Percentiles rank a stretch among this genome's conserved stretches.
Conservation (phyloP, 1,140 invertebrate species). For the Plectrocnemia conspersa region DNA sequence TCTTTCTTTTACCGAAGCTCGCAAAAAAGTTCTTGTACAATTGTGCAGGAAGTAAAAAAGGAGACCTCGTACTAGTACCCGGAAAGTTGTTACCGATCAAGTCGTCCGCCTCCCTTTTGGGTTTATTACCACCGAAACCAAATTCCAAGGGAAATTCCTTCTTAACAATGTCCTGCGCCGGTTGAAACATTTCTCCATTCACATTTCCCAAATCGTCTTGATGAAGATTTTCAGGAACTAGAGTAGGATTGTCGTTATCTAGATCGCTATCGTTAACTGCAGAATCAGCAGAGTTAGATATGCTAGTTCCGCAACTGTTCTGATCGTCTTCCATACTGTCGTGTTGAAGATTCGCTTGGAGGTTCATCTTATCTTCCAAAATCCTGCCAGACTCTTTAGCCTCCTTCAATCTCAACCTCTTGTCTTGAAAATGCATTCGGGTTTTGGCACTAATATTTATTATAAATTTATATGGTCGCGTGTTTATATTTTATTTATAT, state of each 20-base stretch:
- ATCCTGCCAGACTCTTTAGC: neutral
- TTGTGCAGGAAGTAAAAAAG: conserved; percentile 67
- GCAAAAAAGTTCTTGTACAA: conserved; percentile 73
- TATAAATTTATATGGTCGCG: neutral
- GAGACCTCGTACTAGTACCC: conserved; percentile 35
- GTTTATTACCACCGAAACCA: conserved; percentile 44
- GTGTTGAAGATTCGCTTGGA: conserved; percentile 24
- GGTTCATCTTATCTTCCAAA: conserved; percentile 26
- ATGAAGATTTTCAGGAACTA: conserved; percentile 36
- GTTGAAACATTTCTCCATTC: conserved; percentile 36
- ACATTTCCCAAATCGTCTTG: conserved; percentile 22
- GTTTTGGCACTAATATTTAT: conserved; percentile 14
- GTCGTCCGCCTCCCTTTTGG: conserved; percentile 45
- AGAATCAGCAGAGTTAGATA: conserved; percentile 29
- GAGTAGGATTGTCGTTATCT: conserved; percentile 42
- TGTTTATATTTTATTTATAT: conserved; percentile 10
- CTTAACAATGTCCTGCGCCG: conserved; percentile 50
- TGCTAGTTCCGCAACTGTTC: conserved; percentile 34
- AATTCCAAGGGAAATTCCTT: conserved; percentile 51
- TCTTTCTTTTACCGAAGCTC: conserved; percentile 51
- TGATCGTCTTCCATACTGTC: conserved; percentile 31
- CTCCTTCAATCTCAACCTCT: neutral
- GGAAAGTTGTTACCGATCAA: conserved; percentile 39
- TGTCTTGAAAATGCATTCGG: conserved; percentile 29
- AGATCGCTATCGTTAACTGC: conserved; percentile 40